Evolutionary conservation across 2,113 vertebrate genomes (phyloP), one percentile per base, ranked within the genome.

Genomic region (Aythya baeri): DNA sequence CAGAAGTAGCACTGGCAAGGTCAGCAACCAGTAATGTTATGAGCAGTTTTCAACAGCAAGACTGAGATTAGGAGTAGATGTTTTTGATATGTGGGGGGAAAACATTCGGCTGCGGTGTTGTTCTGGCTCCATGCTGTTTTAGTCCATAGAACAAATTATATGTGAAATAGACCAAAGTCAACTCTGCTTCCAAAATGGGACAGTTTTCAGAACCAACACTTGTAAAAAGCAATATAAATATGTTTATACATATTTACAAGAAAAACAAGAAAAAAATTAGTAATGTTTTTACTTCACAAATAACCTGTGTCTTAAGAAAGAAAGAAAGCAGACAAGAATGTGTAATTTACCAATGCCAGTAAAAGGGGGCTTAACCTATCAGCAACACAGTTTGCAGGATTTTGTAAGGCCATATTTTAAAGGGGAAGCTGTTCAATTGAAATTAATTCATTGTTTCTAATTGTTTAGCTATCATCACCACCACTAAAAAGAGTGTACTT

Each of bases 1-100:
- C 96, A 95, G 83, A 76, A 92, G 92, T 65, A 94, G 74, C 94
- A 87, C 80, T 93, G 91, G 88, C 79, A 86, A 86, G 57, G 83
- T 94, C 83, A 89, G 78, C 74, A 86, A 43, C 23, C 21, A 86
- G 70, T 25, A 86, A 81, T 34, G 54, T 63, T 89, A 92, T 18
- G 75, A 91, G 44, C 73, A 70, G 44, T 72, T 81, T 94, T 93
- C 66, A 82, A 62, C 85, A 71, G 57, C 16, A n/a, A 93, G 31
- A 27, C 84, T 59, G 41, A 82, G 82, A 93, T 96, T 85, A 92
- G 32, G 16, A 91, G 58, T 76, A 80, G 86, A 76, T 54, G 34
- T 49, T 96, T 92, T 82, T 89, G 78, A 92, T 92, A 95, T 87
- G 83, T 83, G 70, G 66, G 62, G 54, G 41, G 41, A 91, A 92